Conservation (phyloP, 2,113 vertebrate species). For the Gorsachius goisagi region DNA sequence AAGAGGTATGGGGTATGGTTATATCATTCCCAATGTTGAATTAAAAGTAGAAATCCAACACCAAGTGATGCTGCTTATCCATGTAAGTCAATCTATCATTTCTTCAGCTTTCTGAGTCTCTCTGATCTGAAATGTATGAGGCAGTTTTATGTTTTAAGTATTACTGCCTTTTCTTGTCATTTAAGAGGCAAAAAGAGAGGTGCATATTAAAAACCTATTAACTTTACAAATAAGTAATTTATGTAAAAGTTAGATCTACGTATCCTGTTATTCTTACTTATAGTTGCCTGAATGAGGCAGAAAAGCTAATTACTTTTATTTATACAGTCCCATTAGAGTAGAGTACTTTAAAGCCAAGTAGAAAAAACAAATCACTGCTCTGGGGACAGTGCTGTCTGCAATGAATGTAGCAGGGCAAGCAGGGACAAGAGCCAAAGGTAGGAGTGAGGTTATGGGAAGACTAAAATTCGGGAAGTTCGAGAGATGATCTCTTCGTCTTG, state of each 20-base stretch:
- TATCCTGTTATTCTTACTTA: background rate
- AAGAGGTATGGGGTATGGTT: background rate
- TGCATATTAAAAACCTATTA: background rate
- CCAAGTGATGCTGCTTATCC: constrained; percentile 35
- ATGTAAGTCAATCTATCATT: constrained; percentile 14
- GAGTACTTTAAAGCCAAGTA: background rate
- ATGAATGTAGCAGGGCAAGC: background rate
- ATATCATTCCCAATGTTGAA: constrained; percentile 51
- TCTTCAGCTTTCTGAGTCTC: constrained; percentile 33
- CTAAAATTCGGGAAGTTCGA: background rate
- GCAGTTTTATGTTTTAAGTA: background rate
- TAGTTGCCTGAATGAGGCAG: background rate
- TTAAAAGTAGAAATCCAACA: constrained; percentile 64
- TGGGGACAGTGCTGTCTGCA: background rate
- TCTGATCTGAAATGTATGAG: constrained; percentile 8
- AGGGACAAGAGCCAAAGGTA: background rate
- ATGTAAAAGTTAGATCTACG: background rate
- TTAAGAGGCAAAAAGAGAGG: background rate
- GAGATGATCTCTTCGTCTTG: background rate
- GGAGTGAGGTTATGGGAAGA: background rate
- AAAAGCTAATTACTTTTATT: constrained; percentile 36
- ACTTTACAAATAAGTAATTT: background rate
- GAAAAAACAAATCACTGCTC: background rate
- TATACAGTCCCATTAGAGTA: background rate
- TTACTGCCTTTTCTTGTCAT: background rate